Conservation (phyloP, 2,113 vertebrate species). For the Toxostoma redivivum region DNA sequence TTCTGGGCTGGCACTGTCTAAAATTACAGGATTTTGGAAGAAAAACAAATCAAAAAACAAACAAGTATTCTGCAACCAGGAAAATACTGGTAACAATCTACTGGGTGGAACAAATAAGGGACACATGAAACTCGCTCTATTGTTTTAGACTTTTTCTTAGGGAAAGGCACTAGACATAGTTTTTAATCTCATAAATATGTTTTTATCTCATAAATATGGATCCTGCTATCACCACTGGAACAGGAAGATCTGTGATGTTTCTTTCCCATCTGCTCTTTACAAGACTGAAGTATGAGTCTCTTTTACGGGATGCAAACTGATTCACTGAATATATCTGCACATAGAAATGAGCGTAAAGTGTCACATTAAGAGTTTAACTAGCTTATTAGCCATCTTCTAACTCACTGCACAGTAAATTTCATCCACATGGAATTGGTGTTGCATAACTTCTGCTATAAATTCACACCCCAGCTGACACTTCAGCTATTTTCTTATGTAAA, state of each 20-base stretch:
- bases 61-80: background rate
- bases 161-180: background rate
- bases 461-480: background rate
- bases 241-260: background rate
- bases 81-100: background rate
- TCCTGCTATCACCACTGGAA: background rate
- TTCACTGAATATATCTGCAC: background rate
- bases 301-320: background rate
- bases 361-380: background rate
- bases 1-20: background rate
- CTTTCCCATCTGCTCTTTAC: background rate
- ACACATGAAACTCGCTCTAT: accelerated
- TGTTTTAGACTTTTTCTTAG: background rate
- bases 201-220: background rate
- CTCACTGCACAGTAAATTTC: background rate
- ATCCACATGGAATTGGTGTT: background rate
- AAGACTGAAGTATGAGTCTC: background rate
- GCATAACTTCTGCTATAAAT: background rate
- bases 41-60: background rate
- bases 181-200: too few relatives aligned
- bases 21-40: background rate
- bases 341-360: background rate
- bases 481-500: background rate
- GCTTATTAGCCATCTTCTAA: background rate
- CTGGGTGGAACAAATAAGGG: background rate